Percentiles rank a stretch among this genome's conserved stretches.
phyloP scores from a whole-genome alignment of 92 coral and sea anemone genomes.

The Epizoanthus fatuus region DNA sequence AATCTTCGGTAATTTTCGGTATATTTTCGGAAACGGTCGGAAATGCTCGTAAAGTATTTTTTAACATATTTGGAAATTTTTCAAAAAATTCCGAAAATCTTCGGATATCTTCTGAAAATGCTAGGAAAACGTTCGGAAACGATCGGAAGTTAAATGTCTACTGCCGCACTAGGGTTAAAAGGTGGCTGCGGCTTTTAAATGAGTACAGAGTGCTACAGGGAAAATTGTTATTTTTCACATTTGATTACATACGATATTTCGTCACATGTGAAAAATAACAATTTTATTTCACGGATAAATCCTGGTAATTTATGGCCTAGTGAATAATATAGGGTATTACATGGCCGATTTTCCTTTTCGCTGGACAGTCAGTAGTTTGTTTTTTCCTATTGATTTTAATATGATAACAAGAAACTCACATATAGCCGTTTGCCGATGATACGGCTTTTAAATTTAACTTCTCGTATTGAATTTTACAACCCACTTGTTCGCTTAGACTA shows the following conservation, averaged over 20 bases:
- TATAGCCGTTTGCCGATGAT: too few relatives aligned
- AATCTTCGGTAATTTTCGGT: neutral
- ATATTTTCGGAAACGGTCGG: neutral
- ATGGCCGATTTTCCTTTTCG: too few relatives aligned
- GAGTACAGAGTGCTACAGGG: neutral
- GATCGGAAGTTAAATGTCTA: constrained; percentile 9
- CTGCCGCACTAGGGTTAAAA: constrained; percentile 10
- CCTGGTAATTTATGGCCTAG: neutral
- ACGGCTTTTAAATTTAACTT: too few relatives aligned
- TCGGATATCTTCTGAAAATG: neutral
- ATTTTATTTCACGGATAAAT: constrained; percentile 20
- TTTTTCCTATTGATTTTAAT: too few relatives aligned
- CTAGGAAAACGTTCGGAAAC: constrained; percentile 9
- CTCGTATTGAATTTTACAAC: too few relatives aligned
- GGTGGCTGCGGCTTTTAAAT: neutral
- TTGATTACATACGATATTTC: constrained; percentile 13
- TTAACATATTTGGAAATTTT: constrained; percentile 6
- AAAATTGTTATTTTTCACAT: constrained; percentile 13
- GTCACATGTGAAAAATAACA: constrained; percentile 16
- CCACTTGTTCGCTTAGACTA: too few relatives aligned
- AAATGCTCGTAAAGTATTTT: constrained; percentile 7
- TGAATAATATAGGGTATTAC: constrained; percentile 5
- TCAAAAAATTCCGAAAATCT: constrained; percentile 11
- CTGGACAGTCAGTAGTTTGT: too few relatives aligned
- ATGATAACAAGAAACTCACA: too few relatives aligned